phyloP scores from a whole-genome alignment of 2,113 vertebrate species.

The Vanacampus margaritifer region DNA sequence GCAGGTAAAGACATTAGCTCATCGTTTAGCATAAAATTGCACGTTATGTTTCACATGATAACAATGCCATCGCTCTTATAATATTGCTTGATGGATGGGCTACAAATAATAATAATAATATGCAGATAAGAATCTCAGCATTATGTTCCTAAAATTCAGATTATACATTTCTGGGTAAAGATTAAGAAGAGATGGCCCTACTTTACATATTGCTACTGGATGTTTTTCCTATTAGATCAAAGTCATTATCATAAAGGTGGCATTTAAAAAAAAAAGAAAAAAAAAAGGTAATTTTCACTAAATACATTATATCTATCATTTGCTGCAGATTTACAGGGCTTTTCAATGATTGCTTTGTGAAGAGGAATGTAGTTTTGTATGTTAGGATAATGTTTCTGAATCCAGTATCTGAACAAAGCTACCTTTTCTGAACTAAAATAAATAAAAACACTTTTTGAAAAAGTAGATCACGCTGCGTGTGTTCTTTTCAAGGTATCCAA shows the following conservation, averaged over 20 bases:
- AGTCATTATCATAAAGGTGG: not conserved
- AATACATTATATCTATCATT: constrained; percentile 17
- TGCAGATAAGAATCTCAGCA: constrained; percentile 14
- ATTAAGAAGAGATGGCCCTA: not conserved
- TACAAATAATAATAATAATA: constrained; percentile 20
- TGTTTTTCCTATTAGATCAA: not conserved
- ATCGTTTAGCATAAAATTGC: constrained; percentile 31
- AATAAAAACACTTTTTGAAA: constrained; percentile 20
- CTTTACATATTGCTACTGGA: not conserved
- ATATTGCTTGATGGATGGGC: constrained; percentile 56
- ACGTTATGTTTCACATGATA: constrained; percentile 42
- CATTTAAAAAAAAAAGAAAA: not conserved
- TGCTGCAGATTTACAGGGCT: constrained; percentile 33
- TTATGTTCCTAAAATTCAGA: constrained; percentile 3
- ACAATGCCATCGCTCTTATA: constrained; percentile 46
- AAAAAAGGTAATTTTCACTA: not conserved
- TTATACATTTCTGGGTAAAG: not conserved
- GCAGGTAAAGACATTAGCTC: constrained; percentile 41
- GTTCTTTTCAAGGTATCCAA: constrained; percentile 35
- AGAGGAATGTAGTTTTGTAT: not conserved
- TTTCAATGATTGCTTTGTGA: constrained; percentile 3
- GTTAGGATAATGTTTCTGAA: constrained; percentile 6
- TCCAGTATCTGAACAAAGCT: constrained; percentile 24
- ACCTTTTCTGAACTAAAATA: constrained; percentile 5
- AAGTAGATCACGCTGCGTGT: constrained; percentile 15